Percentiles rank a stretch among this genome's conserved stretches.
Evolutionary conservation across 2,113 vertebrate genomes (phyloP).

Genomic region (Labeo rohita): DNA sequence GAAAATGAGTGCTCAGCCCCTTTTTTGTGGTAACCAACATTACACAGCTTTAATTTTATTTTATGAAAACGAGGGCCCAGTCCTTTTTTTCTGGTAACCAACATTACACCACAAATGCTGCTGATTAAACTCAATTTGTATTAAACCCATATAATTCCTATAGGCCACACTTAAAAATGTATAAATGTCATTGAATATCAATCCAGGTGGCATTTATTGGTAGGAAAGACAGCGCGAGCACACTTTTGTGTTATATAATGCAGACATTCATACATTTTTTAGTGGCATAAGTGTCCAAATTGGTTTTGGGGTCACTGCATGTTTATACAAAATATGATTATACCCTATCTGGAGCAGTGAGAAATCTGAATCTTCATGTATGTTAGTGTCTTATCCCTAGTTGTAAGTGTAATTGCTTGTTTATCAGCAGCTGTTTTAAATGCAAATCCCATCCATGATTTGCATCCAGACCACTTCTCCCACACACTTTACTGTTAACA

Average conservation of each 20-base stretch:
- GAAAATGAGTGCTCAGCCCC: too few relatives aligned
- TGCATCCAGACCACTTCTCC: constrained; percentile 32
- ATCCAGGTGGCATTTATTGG: background rate
- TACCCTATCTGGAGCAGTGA: background rate
- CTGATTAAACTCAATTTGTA: background rate
- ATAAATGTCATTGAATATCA: constrained; percentile 7
- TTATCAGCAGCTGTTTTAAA: constrained; percentile 36
- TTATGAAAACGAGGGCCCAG: too few relatives aligned
- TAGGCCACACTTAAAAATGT: constrained; percentile 4
- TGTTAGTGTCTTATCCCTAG: constrained; percentile 10
- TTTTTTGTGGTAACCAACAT: too few relatives aligned
- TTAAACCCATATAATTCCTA: background rate
- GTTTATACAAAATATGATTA: constrained; percentile 1
- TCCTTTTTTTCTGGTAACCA: background rate
- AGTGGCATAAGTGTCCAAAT: constrained; percentile 1
- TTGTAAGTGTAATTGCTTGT: constrained; percentile 45
- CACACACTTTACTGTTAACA: constrained; percentile 26
- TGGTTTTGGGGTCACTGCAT: background rate
- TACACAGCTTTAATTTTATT: too few relatives aligned
- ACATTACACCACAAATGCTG: background rate
- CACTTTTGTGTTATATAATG: background rate
- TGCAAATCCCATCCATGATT: constrained; percentile 32
- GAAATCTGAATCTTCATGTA: background rate
- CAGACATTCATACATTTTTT: constrained; percentile 5
- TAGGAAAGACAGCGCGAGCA: background rate